Evolutionary conservation across 2,797 vertebrate species (phyloP).

Genomic region (Myotis myotis): DNA sequence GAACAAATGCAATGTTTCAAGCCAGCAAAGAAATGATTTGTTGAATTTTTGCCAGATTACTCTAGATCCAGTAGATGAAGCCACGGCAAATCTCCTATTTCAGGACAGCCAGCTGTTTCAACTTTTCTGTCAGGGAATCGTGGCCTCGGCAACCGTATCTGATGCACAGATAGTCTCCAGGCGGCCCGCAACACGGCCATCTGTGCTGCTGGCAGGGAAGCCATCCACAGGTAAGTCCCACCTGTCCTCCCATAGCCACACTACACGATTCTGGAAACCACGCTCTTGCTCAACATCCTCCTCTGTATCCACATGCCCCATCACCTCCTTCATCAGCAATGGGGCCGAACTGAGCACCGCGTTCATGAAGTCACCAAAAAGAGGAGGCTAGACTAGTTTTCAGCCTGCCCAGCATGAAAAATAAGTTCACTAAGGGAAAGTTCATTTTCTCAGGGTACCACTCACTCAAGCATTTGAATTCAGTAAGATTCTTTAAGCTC

Average conservation of each 20-base stretch:
- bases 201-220: slow-evolving; percentile 24
- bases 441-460: slow-evolving; percentile 13
- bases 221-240: slow-evolving; percentile 12
- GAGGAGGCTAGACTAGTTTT: neutral
- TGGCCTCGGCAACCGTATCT: neutral
- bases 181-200: neutral
- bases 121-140: neutral
- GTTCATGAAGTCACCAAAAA: neutral
- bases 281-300: neutral
- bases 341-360: rapidly evolving
- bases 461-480: neutral
- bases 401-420: neutral
- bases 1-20: neutral
- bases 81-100: neutral
- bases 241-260: neutral
- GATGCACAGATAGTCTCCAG: slow-evolving; percentile 37
- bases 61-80: rapidly evolving
- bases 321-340: neutral
- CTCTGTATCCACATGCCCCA: neutral
- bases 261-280: neutral
- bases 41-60: neutral
- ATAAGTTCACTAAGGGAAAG: neutral
- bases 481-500: slow-evolving; percentile 24
- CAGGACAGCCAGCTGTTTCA: slow-evolving; percentile 60
- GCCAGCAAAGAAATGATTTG: slow-evolving; percentile 12